phyloP scores from a whole-genome alignment of 1,140 invertebrate species.

The Zaprionus camerounensis region DNA sequence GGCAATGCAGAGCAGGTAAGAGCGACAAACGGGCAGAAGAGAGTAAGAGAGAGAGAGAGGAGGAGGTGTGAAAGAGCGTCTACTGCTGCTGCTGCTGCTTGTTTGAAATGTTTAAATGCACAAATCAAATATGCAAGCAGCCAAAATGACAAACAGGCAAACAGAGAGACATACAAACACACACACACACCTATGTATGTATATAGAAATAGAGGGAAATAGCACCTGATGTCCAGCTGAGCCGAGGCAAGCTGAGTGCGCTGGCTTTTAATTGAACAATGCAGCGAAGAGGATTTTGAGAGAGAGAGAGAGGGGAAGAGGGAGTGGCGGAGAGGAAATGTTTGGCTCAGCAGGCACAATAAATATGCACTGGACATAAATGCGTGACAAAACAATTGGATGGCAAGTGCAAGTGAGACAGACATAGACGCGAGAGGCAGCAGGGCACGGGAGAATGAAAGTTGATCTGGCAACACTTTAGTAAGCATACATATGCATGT shows the following conservation, averaged over 20 bases:
- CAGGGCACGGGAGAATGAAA: background rate
- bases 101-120: constrained; percentile 82
- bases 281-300: background rate
- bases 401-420: constrained; percentile 8
- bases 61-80: background rate
- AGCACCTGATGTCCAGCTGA: constrained; percentile 69
- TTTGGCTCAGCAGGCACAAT: constrained; percentile 52
- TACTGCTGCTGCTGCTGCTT: background rate
- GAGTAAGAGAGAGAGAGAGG: background rate
- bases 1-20: constrained; percentile 3
- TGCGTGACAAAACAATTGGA: constrained; percentile 70
- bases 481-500: background rate
- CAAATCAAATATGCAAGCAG: constrained; percentile 81
- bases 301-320: background rate
- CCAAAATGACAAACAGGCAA: constrained; percentile 52
- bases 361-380: constrained; percentile 66
- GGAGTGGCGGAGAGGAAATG: background rate
- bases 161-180: constrained; percentile 26
- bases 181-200: constrained; percentile 27
- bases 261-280: constrained; percentile 73
- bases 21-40: background rate
- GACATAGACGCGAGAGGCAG: constrained; percentile 9
- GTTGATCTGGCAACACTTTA: background rate
- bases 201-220: constrained; percentile 30
- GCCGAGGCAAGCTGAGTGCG: constrained; percentile 20